Conservation (phyloP, 2,888 invertebrate genomes). For the Acrocera orbiculus region DNA sequence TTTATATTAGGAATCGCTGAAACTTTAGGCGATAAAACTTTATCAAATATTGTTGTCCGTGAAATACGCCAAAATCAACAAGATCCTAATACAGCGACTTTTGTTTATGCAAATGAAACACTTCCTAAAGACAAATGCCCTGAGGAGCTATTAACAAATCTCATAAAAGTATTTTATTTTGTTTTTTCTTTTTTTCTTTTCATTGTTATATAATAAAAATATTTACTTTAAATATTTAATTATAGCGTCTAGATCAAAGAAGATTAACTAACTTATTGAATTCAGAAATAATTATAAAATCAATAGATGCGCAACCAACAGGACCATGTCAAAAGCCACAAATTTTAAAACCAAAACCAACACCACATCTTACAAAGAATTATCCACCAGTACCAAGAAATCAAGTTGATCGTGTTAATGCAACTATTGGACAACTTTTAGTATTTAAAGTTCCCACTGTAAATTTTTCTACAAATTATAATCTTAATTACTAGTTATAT, state of each 20-base stretch:
- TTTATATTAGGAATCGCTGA: slow-evolving; percentile 23
- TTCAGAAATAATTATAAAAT: slow-evolving; percentile 46
- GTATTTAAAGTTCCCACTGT: slow-evolving; percentile 66
- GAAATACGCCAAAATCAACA: slow-evolving; percentile 25
- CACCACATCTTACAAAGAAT: slow-evolving; percentile 40
- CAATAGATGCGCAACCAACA: slow-evolving; percentile 45
- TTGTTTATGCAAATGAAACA: slow-evolving; percentile 66
- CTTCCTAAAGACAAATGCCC: slow-evolving; percentile 65
- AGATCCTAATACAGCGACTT: slow-evolving; percentile 36
- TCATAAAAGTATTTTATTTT: slow-evolving; percentile 42
- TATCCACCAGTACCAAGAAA: slow-evolving; percentile 63
- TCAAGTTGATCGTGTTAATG: slow-evolving; percentile 68
- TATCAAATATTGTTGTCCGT: slow-evolving; percentile 24
- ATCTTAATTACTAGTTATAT: not conserved
- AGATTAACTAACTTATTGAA: slow-evolving; percentile 42
- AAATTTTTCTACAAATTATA: slow-evolving; percentile 17
- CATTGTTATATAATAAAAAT: slow-evolving; percentile 5
- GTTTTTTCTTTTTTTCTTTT: slow-evolving; percentile 14
- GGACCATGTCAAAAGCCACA: slow-evolving; percentile 46
- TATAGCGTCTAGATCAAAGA: slow-evolving; percentile 32
- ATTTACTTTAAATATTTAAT: slow-evolving; percentile 11
- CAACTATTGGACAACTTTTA: slow-evolving; percentile 64
- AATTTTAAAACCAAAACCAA: slow-evolving; percentile 32
- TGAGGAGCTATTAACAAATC: slow-evolving; percentile 47
- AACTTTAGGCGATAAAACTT: slow-evolving; percentile 27